A percentile compares a stretch with the other conserved stretches of the same genome.
Conservation (phyloP, 2,113 vertebrate species). For the Xyliphius kryptos region DNA sequence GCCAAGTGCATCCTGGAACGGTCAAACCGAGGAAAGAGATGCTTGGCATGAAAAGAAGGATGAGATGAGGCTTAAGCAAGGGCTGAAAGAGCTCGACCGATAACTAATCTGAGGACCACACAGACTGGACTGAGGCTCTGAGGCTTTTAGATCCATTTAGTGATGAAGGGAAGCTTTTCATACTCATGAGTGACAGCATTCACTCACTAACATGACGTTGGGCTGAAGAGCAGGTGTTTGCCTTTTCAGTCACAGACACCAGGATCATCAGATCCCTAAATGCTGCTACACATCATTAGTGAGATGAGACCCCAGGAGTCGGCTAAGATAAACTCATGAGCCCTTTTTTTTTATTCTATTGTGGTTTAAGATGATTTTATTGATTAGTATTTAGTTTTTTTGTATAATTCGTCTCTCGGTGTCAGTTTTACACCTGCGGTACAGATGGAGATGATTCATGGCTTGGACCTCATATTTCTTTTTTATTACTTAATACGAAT, state of each 20-base stretch:
- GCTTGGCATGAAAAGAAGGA: constrained; percentile 20
- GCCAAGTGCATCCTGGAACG: constrained; percentile 66
- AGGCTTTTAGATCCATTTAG: constrained; percentile 10
- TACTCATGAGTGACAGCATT: constrained; percentile 46
- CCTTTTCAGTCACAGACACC: constrained; percentile 2
- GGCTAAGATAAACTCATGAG: no score
- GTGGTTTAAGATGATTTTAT: no score
- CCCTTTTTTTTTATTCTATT: no score
- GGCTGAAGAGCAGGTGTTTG: constrained; percentile 55
- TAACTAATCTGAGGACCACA: constrained; percentile 60
- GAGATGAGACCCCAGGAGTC: not conserved
- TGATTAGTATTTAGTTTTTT: no score
- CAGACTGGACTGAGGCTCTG: constrained; percentile 41
- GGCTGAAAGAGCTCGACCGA: constrained; percentile 5
- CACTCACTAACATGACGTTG: constrained; percentile 50
- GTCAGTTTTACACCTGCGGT: no score
- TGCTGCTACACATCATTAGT: not conserved
- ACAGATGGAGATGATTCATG: no score
- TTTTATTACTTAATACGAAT: no score
- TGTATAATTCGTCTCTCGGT: no score
- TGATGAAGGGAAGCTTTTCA: constrained; percentile 38
- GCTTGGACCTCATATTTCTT: no score
- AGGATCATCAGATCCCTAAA: constrained; percentile 16
- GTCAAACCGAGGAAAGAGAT: constrained; percentile 53
- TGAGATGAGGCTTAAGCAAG: constrained; percentile 16